Conservation (phyloP, 30 jellyfish, hydroid and myxozoan genomes). For the Rhopilema esculentum region DNA sequence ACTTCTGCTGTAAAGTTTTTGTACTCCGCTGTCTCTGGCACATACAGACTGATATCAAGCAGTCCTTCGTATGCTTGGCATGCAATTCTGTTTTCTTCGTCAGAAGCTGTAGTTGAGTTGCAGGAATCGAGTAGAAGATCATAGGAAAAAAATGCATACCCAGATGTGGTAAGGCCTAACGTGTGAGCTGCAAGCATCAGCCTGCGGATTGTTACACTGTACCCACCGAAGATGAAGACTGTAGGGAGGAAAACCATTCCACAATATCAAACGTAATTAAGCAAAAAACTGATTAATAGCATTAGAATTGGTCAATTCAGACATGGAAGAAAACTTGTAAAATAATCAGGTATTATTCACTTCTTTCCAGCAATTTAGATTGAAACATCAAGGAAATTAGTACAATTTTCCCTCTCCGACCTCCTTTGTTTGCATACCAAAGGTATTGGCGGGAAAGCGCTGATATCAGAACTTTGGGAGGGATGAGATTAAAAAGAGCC, state of each 20-base stretch:
- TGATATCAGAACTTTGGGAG: too few relatives aligned
- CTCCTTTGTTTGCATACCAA: too few relatives aligned
- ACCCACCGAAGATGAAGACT: slow-evolving; percentile 95
- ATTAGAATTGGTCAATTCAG: too few relatives aligned
- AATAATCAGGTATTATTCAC: too few relatives aligned
- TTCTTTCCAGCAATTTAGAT: too few relatives aligned
- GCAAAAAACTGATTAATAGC: too few relatives aligned
- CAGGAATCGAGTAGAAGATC: slow-evolving; percentile 86
- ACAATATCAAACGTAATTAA: too few relatives aligned
- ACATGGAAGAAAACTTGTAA: too few relatives aligned
- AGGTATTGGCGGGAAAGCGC: too few relatives aligned
- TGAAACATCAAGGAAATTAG: too few relatives aligned
- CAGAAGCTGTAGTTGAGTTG: slow-evolving; percentile 44
- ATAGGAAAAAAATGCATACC: slow-evolving; percentile 80
- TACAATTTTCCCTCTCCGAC: too few relatives aligned
- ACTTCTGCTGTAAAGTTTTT: slow-evolving; percentile 77
- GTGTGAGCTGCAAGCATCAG: slow-evolving; percentile 83
- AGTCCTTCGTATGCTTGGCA: slow-evolving; percentile 92
- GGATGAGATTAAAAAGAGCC: too few relatives aligned
- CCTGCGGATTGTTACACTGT: slow-evolving; percentile 73
- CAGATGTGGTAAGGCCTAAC: slow-evolving; percentile 63
- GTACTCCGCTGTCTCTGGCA: slow-evolving; percentile 78
- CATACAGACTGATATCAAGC: slow-evolving; percentile 86
- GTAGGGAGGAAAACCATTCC: background rate
- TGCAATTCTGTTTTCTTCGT: slow-evolving; percentile 53